These are phyloP conservation scores for Thalassoma bifasciatum DNA, from an alignment of 2,113 vertebrate genomes.

Conservation along the genomic window DNA sequence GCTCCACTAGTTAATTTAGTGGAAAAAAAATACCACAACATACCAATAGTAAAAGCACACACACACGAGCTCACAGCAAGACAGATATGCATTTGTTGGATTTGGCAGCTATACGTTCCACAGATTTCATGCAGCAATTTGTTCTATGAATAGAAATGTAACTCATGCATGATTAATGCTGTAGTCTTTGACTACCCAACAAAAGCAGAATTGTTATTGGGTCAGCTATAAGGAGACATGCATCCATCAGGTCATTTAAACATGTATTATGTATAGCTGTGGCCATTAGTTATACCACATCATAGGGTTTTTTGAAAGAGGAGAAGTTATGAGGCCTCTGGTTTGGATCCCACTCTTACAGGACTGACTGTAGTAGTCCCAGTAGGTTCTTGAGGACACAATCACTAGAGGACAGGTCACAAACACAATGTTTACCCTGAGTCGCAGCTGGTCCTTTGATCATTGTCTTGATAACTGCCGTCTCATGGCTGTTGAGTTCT, in stretches of 20 bases:
- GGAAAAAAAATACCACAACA: slow-evolving; percentile 33
- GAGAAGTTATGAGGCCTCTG: too few species aligned
- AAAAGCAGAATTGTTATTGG: slow-evolving; percentile 10
- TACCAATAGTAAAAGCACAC: slow-evolving; percentile 15
- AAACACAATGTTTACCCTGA: slow-evolving; percentile 61
- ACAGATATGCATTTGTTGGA: slow-evolving; percentile 46
- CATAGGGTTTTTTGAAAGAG: too few species aligned
- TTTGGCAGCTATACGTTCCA: slow-evolving; percentile 28
- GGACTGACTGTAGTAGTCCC: too few species aligned
- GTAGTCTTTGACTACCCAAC: slow-evolving; percentile 1
- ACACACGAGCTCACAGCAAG: slow-evolving; percentile 6
- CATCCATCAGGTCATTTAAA: slow-evolving; percentile 12
- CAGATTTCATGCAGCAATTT: slow-evolving; percentile 28
- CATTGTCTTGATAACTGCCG: slow-evolving; percentile 74
- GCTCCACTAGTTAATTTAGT: slow-evolving; percentile 49
- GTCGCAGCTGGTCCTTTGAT: slow-evolving; percentile 74
- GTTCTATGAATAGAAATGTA: slow-evolving; percentile 17
- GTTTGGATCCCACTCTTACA: too few species aligned
- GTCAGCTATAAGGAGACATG: slow-evolving; percentile 14
- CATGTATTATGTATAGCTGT: slow-evolving; percentile 3
- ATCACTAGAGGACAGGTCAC: neutral
- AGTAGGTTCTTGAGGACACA: too few species aligned
- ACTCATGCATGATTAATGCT: slow-evolving; percentile 8
- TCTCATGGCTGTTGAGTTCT: slow-evolving; percentile 59
- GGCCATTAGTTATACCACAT: too few species aligned